Evolutionary conservation across 2,888 invertebrate species (phyloP).

Genomic region (Steinernema hermaphroditum): DNA sequence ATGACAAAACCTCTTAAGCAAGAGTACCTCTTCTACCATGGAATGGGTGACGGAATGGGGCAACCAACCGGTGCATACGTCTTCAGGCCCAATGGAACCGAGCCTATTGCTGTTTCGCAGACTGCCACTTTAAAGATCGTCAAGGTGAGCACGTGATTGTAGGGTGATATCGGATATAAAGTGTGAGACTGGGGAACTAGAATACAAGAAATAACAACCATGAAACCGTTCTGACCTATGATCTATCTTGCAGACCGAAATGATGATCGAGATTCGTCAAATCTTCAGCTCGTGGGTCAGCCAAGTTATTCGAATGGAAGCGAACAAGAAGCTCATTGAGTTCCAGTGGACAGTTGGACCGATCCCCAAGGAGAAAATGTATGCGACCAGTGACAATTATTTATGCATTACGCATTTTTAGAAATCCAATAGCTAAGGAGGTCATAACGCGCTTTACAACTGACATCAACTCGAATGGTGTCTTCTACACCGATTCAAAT

Average conservation of each 20-base stretch:
- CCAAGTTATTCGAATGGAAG: conserved; percentile 76
- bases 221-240: background rate
- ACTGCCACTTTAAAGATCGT: conserved; percentile 43
- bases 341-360: conserved; percentile 73
- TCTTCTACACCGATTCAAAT: conserved; percentile 91
- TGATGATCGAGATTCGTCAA: conserved; percentile 79
- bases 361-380: conserved; percentile 67
- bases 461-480: conserved; percentile 71
- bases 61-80: conserved; percentile 91
- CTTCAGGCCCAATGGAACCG: conserved; percentile 68
- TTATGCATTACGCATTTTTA: conserved; percentile 59
- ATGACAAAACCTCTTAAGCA: conserved; percentile 70
- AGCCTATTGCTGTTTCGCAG: conserved; percentile 41
- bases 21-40: conserved; percentile 76
- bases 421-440: conserved; percentile 78
- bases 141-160: conserved; percentile 39
- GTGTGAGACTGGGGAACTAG: no score
- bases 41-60: conserved; percentile 71
- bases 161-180: no score
- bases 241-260: conserved; percentile 69
- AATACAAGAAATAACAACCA: no score
- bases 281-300: conserved; percentile 76
- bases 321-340: conserved; percentile 69
- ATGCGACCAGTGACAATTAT: no score
- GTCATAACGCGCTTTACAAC: conserved; percentile 76